phyloP scores from a whole-genome alignment of 2,888 invertebrate genomes.

The Galeopsomyia nigrocyanea region DNA sequence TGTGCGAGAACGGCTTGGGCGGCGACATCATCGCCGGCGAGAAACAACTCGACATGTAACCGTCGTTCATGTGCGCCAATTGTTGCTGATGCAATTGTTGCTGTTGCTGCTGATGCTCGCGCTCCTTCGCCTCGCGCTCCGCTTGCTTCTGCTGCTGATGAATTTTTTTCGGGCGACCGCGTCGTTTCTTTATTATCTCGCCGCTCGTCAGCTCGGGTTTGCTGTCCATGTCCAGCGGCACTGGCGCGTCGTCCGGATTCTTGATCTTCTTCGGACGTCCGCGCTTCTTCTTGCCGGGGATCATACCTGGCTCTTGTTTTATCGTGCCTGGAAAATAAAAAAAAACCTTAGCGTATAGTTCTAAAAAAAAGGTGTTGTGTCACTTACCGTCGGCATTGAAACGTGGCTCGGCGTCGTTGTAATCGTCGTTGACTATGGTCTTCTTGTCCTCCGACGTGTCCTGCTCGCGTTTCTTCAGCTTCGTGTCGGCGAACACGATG shows the following conservation, averaged over 20 bases:
- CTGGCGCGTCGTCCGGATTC: constrained; percentile 76
- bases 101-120: constrained; percentile 58
- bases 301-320: constrained; percentile 63
- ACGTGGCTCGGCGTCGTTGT: constrained; percentile 60
- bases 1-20: constrained; percentile 65
- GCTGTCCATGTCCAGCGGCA: constrained; percentile 69
- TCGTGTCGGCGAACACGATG: constrained; percentile 85
- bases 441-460: constrained; percentile 63
- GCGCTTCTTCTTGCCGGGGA: constrained; percentile 88
- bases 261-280: constrained; percentile 90
- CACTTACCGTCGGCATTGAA: constrained; percentile 59
- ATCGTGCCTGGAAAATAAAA: constrained; percentile 54
- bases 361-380: no score
- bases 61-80: constrained; percentile 62
- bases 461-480: constrained; percentile 72
- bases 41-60: constrained; percentile 63
- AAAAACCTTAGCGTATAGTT: no score
- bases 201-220: constrained; percentile 67
- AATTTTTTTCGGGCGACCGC: constrained; percentile 90
- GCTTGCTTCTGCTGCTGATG: constrained; percentile 68
- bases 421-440: constrained; percentile 57
- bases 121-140: constrained; percentile 62
- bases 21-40: constrained; percentile 65
- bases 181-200: constrained; percentile 86
- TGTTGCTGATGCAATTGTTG: constrained; percentile 60